phyloP scores from a whole-genome alignment of 92 coral and sea anemone species.

The Phenganax marumi region DNA sequence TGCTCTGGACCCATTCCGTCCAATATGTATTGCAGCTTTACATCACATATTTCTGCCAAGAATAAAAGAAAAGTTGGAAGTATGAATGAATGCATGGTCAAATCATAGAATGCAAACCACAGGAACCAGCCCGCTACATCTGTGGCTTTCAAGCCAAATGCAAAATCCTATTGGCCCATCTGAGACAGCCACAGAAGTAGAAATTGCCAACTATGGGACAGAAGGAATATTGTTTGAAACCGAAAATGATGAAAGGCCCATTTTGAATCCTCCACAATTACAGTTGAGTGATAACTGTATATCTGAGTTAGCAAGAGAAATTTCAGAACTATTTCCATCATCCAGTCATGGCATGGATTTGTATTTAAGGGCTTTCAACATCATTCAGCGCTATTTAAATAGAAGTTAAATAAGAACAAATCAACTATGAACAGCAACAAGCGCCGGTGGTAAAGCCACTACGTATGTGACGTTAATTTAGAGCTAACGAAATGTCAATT shows the following conservation, averaged over 20 bases:
- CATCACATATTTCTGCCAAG: constrained; percentile 61
- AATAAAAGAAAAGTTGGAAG: constrained; percentile 58
- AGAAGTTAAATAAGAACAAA: constrained; percentile 24
- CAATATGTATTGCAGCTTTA: constrained; percentile 62
- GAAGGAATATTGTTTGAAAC: constrained; percentile 57
- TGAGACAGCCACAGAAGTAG: constrained; percentile 32
- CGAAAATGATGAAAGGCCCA: constrained; percentile 57
- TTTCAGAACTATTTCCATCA: constrained; percentile 44
- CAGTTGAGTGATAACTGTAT: constrained; percentile 46
- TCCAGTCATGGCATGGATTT: constrained; percentile 55
- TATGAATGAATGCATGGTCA: constrained; percentile 72
- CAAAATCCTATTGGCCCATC: constrained; percentile 66
- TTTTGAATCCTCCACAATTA: constrained; percentile 42
- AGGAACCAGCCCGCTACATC: constrained; percentile 58
- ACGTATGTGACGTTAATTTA: neutral
- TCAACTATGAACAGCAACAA: neutral
- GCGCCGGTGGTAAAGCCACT: neutral
- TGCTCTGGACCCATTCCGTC: constrained; percentile 62
- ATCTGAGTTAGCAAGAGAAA: constrained; percentile 39
- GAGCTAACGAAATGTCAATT: neutral
- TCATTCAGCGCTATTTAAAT: constrained; percentile 49
- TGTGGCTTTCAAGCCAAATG: constrained; percentile 72
- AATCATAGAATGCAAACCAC: constrained; percentile 74
- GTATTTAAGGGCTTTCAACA: constrained; percentile 55
- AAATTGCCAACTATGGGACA: constrained; percentile 50